A percentile compares a stretch with the other conserved stretches of the same genome.
Conservation (phyloP, 2,797 vertebrate genomes). For the Acomys russatus region DNA sequence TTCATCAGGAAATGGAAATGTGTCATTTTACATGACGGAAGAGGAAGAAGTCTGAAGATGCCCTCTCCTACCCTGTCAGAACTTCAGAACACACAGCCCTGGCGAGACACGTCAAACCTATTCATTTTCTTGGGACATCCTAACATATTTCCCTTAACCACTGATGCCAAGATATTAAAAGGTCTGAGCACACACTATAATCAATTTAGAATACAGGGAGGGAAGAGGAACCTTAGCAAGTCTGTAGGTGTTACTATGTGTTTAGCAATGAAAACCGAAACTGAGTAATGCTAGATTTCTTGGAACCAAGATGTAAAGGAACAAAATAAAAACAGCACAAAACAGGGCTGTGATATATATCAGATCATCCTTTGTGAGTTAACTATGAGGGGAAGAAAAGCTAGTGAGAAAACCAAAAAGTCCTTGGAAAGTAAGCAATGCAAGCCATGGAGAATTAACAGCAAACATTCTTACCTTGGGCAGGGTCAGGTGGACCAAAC, state of each 20-base stretch:
- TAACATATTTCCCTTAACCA: constrained; percentile 72
- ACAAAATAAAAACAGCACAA: constrained; percentile 4
- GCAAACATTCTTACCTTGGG: constrained; percentile 93
- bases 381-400: neutral
- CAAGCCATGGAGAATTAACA: neutral
- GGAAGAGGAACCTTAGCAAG: neutral
- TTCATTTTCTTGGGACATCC: constrained; percentile 69
- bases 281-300: neutral
- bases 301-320: constrained; percentile 19
- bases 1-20: constrained; percentile 63
- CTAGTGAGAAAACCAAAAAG: neutral
- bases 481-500: constrained; percentile 98
- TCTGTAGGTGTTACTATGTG: constrained; percentile 63
- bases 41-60: constrained; percentile 64
- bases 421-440: neutral
- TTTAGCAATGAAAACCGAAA: constrained; percentile 67
- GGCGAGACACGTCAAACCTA: constrained; percentile 71
- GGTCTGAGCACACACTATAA: constrained; percentile 76
- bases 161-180: constrained; percentile 84
- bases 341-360: neutral
- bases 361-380: neutral
- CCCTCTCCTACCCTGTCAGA: constrained; percentile 37
- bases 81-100: constrained; percentile 70
- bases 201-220: constrained; percentile 83
- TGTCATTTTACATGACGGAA: constrained; percentile 45